Base-by-base conservation (phyloP, 2,797 vertebrate genomes). In the Heterohyrax brucei region DNA sequence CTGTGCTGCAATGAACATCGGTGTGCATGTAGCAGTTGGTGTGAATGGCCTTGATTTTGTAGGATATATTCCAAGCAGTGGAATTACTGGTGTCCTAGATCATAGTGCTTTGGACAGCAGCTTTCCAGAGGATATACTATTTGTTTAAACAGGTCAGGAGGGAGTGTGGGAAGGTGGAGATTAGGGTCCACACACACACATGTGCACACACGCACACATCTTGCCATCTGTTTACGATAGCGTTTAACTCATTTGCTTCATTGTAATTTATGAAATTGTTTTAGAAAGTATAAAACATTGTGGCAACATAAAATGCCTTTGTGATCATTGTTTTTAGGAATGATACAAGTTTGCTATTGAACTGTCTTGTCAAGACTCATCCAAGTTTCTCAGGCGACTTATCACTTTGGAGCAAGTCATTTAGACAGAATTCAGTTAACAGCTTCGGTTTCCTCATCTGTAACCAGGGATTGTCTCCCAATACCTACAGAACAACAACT, bases 401-500 rank as follows among this genome's bases (percentile, higher is more conserved):
- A 30, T 7, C 28, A 78, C 53, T 84, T 22, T 77, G 56, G 10
- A 9, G 12, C 10, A 79, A 92, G 33, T 87, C 44, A 70, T 39
- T 33, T 82, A 80, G 68, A 44, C 30, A 76, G 26, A 66, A 13
- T 78, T 46, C 83, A 90, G 26, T 81, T 64, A 64, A 64, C 68
- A 85, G 30, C 46, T 89, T 95, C 92, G 78, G 93, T 97, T 96
- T 97, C 87, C 87, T 94, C 84, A 62, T 76, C 79, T 81, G 26
- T 4, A 84, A 72, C 39, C 16, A 59, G 48, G 39, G 62, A 44
- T 81, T 66, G 89, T 56, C 48, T 85, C 28, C 61, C 89, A 72
- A 18, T 16, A 59, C 13, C 30, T 2, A 1, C 0, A 3, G 28
- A 83, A 33, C 73, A 26, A 50, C 70, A 59, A 61, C 56, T 79